Conservation (phyloP, 2,888 invertebrate species). For the Platerodrilus igneus region DNA sequence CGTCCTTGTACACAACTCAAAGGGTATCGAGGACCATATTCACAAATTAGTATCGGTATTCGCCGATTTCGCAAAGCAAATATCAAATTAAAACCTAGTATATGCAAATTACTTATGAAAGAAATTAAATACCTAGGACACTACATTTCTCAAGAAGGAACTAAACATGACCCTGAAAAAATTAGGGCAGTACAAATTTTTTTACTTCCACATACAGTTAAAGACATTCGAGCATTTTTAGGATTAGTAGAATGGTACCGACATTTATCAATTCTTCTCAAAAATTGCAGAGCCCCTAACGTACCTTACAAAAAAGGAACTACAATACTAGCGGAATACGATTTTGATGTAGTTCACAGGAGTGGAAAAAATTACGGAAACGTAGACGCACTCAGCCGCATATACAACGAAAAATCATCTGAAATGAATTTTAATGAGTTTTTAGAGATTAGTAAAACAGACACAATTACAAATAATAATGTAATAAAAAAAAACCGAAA, state of each 20-base stretch:
- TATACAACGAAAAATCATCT: too few species aligned
- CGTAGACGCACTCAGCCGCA: too few species aligned
- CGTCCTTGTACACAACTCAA: conserved; percentile 23
- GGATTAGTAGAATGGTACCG: conserved; percentile 15
- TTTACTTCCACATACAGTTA: conserved; percentile 9
- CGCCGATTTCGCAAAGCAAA: conserved; percentile 15
- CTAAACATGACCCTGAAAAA: conserved; percentile 21
- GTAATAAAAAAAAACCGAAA: too few species aligned
- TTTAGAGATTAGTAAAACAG: too few species aligned
- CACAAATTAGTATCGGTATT: conserved; percentile 21
- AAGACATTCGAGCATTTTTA: conserved; percentile 13
- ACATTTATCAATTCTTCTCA: conserved; percentile 12
- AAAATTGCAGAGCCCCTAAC: conserved; percentile 11
- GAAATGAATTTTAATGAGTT: too few species aligned
- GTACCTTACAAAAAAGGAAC: conserved; percentile 4
- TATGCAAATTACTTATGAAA: conserved; percentile 5
- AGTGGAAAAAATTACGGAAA: too few species aligned
- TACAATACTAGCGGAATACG: neutral
- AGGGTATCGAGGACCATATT: conserved; percentile 21
- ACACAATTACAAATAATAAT: too few species aligned
- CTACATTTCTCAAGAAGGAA: conserved; percentile 20
- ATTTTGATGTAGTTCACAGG: too few species aligned
- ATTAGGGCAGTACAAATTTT: conserved; percentile 8
- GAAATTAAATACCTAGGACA: conserved; percentile 12
- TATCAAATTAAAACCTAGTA: conserved; percentile 24